These are phyloP conservation scores for Xylocampa areola DNA, from an alignment of 2,888 invertebrate species.

Conservation along the genomic window DNA sequence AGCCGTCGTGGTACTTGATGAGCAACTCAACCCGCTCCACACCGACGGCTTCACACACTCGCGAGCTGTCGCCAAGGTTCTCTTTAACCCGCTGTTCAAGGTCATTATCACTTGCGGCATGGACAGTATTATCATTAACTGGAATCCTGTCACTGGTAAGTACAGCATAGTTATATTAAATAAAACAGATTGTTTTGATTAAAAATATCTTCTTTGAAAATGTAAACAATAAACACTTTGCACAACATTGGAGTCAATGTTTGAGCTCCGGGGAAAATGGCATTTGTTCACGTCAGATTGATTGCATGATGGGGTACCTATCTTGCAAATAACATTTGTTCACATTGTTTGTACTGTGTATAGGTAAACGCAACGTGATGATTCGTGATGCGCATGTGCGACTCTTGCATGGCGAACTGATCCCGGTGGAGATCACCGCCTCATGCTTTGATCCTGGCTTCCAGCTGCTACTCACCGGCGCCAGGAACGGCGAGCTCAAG, in stretches of 20 bases:
- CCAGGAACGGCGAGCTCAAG: conserved; percentile 93
- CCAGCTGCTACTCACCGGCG: conserved; percentile 94
- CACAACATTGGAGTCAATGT: no score
- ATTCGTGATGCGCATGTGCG: conserved; percentile 93
- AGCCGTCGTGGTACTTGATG: conserved; percentile 91
- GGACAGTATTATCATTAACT: conserved; percentile 95
- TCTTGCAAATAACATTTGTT: no score
- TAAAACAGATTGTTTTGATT: no score
- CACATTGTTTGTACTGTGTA: no score
- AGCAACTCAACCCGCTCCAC: conserved; percentile 91
- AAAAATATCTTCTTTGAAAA: no score
- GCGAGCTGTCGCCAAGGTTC: conserved; percentile 92
- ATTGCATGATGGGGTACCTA: no score
- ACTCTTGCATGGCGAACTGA: conserved; percentile 91
- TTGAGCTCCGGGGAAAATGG: no score
- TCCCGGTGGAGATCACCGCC: conserved; percentile 93
- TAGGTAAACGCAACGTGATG: conserved; percentile 91
- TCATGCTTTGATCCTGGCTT: conserved; percentile 93
- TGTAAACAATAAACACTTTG: no score
- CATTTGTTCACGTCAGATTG: no score
- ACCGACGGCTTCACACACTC: conserved; percentile 94
- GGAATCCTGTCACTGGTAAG: conserved; percentile 93
- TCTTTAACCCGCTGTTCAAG: conserved; percentile 94
- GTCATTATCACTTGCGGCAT: conserved; percentile 93
- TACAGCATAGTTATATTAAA: no score